Evolutionary conservation across 1,140 invertebrate species (phyloP).

Genomic region (Drosophila nasuta): DNA sequence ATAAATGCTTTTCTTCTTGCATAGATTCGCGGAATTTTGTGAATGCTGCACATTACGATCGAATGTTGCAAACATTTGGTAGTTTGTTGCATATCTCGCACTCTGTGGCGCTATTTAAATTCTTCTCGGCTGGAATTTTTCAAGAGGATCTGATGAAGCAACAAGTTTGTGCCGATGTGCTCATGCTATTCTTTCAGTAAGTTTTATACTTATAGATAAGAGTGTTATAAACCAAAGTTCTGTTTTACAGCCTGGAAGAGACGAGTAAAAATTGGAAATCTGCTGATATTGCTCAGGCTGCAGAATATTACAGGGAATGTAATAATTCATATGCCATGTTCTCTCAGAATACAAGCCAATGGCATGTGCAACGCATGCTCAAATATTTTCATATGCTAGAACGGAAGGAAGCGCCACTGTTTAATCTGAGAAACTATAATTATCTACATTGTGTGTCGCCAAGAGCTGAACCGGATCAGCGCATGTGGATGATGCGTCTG

Average conservation of each 20-base stretch:
- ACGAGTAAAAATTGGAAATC: constrained; percentile 28
- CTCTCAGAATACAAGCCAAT: constrained; percentile 46
- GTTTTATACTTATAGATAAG: not conserved
- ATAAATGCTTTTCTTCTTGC: not conserved
- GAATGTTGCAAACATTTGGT: constrained; percentile 47
- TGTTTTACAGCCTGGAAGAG: constrained; percentile 47
- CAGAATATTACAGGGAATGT: constrained; percentile 43
- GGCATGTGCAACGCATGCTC: constrained; percentile 52
- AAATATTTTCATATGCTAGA: constrained; percentile 55
- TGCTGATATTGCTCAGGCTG: constrained; percentile 12
- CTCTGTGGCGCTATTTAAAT: constrained; percentile 20
- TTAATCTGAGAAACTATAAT: constrained; percentile 40
- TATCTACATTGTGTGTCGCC: constrained; percentile 30
- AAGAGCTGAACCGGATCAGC: constrained; percentile 15
- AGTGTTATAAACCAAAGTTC: not conserved
- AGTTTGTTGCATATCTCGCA: constrained; percentile 35
- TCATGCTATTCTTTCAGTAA: constrained; percentile 58
- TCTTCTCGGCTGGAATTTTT: constrained; percentile 50
- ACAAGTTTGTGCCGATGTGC: constrained; percentile 57
- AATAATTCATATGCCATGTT: constrained; percentile 58
- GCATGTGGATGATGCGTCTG: constrained; percentile 40
- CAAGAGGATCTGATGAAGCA: constrained; percentile 44
- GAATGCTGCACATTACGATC: constrained; percentile 38
- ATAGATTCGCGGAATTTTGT: constrained; percentile 54
- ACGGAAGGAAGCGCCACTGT: not conserved